Conservation (phyloP, 1,140 invertebrate genomes). For the Vollenhovia emeryi region DNA sequence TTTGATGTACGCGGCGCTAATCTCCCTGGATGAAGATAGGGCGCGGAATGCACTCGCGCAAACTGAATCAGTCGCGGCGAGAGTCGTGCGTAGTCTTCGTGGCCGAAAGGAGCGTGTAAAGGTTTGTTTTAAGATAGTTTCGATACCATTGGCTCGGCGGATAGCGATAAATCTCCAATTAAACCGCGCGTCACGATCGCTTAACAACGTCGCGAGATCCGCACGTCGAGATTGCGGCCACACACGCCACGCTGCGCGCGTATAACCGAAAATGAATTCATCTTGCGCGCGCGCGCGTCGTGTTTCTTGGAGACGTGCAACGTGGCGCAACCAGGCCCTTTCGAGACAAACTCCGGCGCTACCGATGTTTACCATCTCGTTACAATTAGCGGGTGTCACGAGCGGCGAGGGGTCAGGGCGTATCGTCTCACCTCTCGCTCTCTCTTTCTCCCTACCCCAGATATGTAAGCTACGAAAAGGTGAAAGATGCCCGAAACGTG, state of each 20-base stretch:
- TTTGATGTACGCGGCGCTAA: constrained; percentile 32
- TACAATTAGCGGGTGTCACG: constrained; percentile 56
- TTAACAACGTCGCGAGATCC: not conserved
- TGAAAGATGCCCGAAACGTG: constrained; percentile 37
- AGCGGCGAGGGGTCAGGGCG: constrained; percentile 59
- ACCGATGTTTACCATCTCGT: constrained; percentile 53
- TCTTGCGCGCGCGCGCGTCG: not conserved
- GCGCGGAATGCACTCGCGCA: not conserved
- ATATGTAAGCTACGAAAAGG: constrained; percentile 70
- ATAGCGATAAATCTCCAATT: not conserved
- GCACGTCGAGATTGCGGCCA: not conserved
- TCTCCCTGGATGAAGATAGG: constrained; percentile 4
- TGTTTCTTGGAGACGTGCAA: constrained; percentile 6
- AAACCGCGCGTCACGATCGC: not conserved
- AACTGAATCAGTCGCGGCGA: constrained; percentile 16
- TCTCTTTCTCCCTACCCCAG: not conserved
- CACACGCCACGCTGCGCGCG: not conserved
- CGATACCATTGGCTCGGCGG: not conserved
- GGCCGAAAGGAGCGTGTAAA: not conserved
- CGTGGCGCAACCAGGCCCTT: not conserved
- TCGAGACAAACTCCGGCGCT: constrained; percentile 3
- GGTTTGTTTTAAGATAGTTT: not conserved
- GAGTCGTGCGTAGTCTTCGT: not conserved
- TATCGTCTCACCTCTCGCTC: not conserved
- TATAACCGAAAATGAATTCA: constrained; percentile 26